Evolutionary conservation across 2,113 vertebrate genomes (phyloP).

Genomic region (Atrichornis clamosus): DNA sequence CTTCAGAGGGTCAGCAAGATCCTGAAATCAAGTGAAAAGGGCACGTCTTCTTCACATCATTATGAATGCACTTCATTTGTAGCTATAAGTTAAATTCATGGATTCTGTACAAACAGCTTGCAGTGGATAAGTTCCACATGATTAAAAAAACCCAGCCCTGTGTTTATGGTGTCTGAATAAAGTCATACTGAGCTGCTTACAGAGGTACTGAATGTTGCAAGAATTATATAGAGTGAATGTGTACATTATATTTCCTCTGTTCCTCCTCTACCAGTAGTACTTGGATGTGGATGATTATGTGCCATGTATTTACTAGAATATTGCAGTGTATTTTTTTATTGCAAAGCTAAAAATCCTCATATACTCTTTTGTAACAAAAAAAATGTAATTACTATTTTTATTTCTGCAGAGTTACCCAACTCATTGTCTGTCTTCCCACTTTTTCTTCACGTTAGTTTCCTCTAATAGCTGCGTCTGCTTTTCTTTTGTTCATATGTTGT

Average conservation of each 20-base stretch:
- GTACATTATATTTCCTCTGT: neutral
- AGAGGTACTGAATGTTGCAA: neutral
- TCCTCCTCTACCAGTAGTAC: neutral
- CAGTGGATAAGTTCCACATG: neutral
- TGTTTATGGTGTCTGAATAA: neutral
- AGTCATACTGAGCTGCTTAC: neutral
- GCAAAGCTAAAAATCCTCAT: neutral
- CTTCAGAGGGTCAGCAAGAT: neutral
- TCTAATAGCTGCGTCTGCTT: neutral
- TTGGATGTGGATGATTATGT: neutral
- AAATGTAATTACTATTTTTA: neutral
- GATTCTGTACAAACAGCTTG: neutral
- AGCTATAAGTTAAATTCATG: neutral
- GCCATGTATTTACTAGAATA: neutral
- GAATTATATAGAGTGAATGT: neutral
- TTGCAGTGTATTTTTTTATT: neutral
- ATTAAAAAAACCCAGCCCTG: fast-evolving
- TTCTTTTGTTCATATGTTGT: slow-evolving; percentile 15
- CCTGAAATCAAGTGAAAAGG: neutral
- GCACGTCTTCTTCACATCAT: neutral
- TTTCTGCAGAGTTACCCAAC: neutral
- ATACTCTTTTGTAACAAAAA: neutral
- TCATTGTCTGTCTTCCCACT: neutral
- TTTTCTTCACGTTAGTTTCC: neutral
- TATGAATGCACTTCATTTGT: neutral